These are phyloP conservation scores for Clostera curtula DNA, from an alignment of 2,888 invertebrate genomes.

Conservation along the genomic window DNA sequence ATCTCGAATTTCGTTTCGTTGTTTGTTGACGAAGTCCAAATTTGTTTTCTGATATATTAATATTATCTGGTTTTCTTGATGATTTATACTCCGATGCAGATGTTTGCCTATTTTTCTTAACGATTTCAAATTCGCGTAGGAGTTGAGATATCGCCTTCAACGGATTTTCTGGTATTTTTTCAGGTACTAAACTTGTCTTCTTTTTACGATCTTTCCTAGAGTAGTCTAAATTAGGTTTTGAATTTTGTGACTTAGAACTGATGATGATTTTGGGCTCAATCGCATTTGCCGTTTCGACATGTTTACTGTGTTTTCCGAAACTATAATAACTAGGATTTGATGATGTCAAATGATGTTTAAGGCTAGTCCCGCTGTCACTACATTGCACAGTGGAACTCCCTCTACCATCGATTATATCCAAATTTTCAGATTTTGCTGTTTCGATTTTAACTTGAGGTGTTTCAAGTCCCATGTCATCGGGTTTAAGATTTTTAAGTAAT, in stretches of 20 bases:
- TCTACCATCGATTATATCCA: constrained; percentile 12
- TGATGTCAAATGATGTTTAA: constrained; percentile 41
- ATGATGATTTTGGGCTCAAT: constrained; percentile 53
- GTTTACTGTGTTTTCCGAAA: constrained; percentile 32
- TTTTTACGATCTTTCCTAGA: constrained; percentile 31
- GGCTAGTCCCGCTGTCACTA: constrained; percentile 51
- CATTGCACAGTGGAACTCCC: constrained; percentile 28
- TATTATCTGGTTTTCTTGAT: constrained; percentile 29
- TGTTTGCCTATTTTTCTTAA: constrained; percentile 44
- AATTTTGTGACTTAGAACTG: constrained; percentile 34
- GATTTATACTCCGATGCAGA: constrained; percentile 25
- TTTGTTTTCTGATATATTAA: constrained; percentile 22
- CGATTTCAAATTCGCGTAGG: constrained; percentile 52
- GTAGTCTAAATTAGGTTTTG: constrained; percentile 30
- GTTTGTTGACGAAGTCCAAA: constrained; percentile 21
- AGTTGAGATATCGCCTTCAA: constrained; percentile 59
- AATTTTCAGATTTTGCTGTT: constrained; percentile 8
- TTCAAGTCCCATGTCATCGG: constrained; percentile 9
- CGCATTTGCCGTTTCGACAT: constrained; percentile 14
- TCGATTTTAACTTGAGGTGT: constrained; percentile 17
- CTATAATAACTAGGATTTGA: constrained; percentile 42
- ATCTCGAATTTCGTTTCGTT: constrained; percentile 28
- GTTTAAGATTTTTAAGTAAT: constrained; percentile 42
- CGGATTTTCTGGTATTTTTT: constrained; percentile 44
- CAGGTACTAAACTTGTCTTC: too few species aligned